Evolutionary conservation across 2,113 vertebrate genomes (phyloP), one percentile per base, ranked within the genome.

Genomic region (Arothron firmamentum): DNA sequence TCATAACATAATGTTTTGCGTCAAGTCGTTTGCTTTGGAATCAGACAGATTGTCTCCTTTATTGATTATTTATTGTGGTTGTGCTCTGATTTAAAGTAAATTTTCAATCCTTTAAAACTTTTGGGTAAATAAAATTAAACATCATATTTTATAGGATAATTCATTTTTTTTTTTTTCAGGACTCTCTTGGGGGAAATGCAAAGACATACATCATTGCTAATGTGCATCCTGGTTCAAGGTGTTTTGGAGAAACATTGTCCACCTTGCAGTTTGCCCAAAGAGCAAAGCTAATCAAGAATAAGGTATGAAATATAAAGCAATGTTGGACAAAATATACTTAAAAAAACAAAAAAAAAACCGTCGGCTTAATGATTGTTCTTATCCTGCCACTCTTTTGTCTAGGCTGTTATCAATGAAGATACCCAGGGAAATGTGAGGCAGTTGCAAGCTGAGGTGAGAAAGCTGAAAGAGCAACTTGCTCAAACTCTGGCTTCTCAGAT

Each of bases 251-350:
- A 90, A 98, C 96, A 0, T 75, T 98, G 1, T 99, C 96, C 47
- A 99, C 95, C 0, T 88, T 99, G 70, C 96, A 98, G 14, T 99
- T 99, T 78, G 96, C 96, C 20, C 96, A 98, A 76, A 91, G 96
- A 84, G 96, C 96, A 31, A 99, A 99, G 60, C 46, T 99, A 74
- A 99, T 99, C 84, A 99, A 98, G 88, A 99, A 99, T 72, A 98
- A 96, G 94, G 96, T 87, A 60, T 41, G 13, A 9, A 47, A 52
- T 17, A 56, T 3, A 54, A 23, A 20, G 11, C 4, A 14, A 31
- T 5, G 18, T 9, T 45, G 12, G 60, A 19, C 52, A 20, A 25
- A 72, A 19, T 5, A 6, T 18, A 34, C 16, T n/a, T 10, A 4
- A 52, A 2, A 9, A 10, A 53, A 20, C 2, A 45, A 15, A 10